These are phyloP conservation scores for Marasmarcha lunaedactyla DNA, from an alignment of 2,888 invertebrate genomes.

Conservation along the genomic window DNA sequence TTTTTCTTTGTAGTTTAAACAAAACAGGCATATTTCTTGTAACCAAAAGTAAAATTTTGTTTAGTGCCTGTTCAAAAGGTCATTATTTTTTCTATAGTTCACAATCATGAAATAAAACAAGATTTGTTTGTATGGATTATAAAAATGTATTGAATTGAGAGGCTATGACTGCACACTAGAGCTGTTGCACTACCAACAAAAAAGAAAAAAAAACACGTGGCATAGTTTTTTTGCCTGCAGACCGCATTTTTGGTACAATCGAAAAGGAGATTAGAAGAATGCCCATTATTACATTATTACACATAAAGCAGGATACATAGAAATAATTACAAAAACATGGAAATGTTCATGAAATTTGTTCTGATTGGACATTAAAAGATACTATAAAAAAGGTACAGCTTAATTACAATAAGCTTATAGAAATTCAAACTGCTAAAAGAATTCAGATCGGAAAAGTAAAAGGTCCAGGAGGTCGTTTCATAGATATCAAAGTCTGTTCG, in stretches of 20 bases:
- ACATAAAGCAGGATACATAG: not conserved
- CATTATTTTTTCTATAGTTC: too few species aligned
- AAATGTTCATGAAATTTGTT: not conserved
- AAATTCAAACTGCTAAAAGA: not conserved
- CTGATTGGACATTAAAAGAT: not conserved
- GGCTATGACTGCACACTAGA: too few species aligned
- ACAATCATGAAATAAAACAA: too few species aligned
- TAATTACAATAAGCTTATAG: not conserved
- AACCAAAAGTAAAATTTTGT: too few species aligned
- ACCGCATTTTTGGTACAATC: not conserved
- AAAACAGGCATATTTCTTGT: too few species aligned
- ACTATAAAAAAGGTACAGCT: not conserved
- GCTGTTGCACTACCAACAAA: too few species aligned
- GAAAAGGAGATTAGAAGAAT: slow-evolving; percentile 1
- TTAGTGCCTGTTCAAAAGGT: too few species aligned
- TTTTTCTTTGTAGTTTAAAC: too few species aligned
- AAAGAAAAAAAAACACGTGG: not conserved
- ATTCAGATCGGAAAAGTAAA: not conserved
- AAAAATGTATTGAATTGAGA: too few species aligned
- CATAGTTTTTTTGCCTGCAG: slow-evolving; percentile 1
- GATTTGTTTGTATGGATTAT: too few species aligned
- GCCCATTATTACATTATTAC: not conserved
- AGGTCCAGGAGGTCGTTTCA: too few species aligned
- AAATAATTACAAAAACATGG: not conserved
- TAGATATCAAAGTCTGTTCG: too few species aligned